Percentiles rank a stretch among this genome's conserved stretches.
These are phyloP conservation scores for Drosophila putrida DNA, from an alignment of 2,888 invertebrate genomes.

Conservation along the genomic window DNA sequence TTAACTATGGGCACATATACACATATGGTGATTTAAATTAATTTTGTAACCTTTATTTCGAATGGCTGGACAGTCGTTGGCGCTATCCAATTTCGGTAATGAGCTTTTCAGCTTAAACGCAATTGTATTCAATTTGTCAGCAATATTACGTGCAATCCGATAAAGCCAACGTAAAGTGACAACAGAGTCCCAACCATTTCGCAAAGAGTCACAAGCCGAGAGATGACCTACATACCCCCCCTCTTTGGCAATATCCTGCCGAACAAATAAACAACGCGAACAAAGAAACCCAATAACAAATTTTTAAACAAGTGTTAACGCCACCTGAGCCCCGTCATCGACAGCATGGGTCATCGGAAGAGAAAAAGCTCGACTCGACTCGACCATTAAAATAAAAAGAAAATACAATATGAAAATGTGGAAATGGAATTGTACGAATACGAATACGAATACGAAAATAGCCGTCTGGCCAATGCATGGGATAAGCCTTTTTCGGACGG, in stretches of 20 bases:
- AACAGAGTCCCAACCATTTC: constrained; percentile 41
- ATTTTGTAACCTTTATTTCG: constrained; percentile 58
- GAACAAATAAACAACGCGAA: constrained; percentile 62
- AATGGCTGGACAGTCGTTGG: constrained; percentile 11
- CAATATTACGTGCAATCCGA: constrained; percentile 76
- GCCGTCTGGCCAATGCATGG: constrained; percentile 28
- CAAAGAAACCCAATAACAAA: constrained; percentile 73
- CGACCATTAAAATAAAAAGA: constrained; percentile 13
- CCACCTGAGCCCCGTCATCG: constrained; percentile 59
- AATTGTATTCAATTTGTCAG: constrained; percentile 80
- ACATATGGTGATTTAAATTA: constrained; percentile 68
- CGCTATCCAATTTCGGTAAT: constrained; percentile 76
- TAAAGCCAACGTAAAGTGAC: constrained; percentile 71
- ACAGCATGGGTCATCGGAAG: constrained; percentile 17
- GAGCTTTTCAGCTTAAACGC: constrained; percentile 78
- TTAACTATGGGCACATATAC: constrained; percentile 51
- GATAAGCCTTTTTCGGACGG: constrained; percentile 39
- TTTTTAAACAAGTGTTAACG: constrained; percentile 80
- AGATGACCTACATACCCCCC: constrained; percentile 24
- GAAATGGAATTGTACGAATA: constrained; percentile 56
- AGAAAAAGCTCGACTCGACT: constrained; percentile 22
- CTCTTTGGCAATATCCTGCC: constrained; percentile 3
- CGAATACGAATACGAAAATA: constrained; percentile 46
- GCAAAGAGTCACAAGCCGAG: constrained; percentile 12
- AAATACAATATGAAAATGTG: constrained; percentile 46